Evolutionary conservation across 1,140 invertebrate genomes (phyloP).

Genomic region (Daktulosphaira vitifoliae): DNA sequence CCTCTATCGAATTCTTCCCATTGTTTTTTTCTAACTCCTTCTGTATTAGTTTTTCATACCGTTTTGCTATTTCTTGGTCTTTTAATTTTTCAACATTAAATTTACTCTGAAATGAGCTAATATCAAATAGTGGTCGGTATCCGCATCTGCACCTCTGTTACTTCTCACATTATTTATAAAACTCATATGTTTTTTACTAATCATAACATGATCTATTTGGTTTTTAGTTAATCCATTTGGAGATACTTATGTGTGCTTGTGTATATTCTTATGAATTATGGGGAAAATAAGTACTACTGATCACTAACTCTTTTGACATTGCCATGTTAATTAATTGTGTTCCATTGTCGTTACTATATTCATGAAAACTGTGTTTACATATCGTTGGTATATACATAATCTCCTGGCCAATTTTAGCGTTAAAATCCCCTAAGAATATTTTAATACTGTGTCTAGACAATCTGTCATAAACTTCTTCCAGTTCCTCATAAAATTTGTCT

Average conservation of each 20-base stretch:
- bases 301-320: not conserved
- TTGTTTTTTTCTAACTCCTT: not conserved
- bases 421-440: slow-evolving; percentile 34
- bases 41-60: not conserved
- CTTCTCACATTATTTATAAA: no score
- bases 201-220: not conserved
- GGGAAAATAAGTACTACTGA: not conserved
- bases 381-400: not conserved
- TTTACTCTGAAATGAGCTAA: no score
- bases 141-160: not conserved
- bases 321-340: not conserved
- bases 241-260: not conserved
- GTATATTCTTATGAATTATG: not conserved
- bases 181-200: not conserved
- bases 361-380: slow-evolving; percentile 20
- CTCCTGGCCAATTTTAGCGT: slow-evolving; percentile 30
- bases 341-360: slow-evolving; percentile 36
- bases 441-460: slow-evolving; percentile 32
- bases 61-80: not conserved
- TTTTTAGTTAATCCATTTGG: not conserved
- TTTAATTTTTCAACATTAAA: not conserved
- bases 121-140: no score
- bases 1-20: no score
- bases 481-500: slow-evolving; percentile 32
- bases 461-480: slow-evolving; percentile 11